Evolutionary conservation across 1,140 invertebrate genomes (phyloP).

Genomic region (Bombyx mori): ASM3026992v2 NC_085123.1:15614501-15615000

Average conservation of each 20-base stretch:
- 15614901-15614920: conserved; percentile 49
- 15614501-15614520: conserved; percentile 45
- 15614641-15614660: too few relatives aligned
- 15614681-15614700: too few relatives aligned
- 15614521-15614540: conserved; percentile 33
- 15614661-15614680: too few relatives aligned
- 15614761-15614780: conserved; percentile 11
- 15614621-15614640: too few relatives aligned
- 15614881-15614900: conserved; percentile 35
- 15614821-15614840: too few relatives aligned
- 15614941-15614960: conserved; percentile 62
- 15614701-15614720: conserved; percentile 30
- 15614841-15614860: too few relatives aligned
- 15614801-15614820: conserved; percentile 4
- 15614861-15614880: too few relatives aligned
- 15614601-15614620: too few relatives aligned
- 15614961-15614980: conserved; percentile 59
- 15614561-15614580: too few relatives aligned
- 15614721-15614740: conserved; percentile 18
- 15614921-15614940: conserved; percentile 59
- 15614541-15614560: conserved; percentile 4
- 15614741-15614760: conserved; percentile 8
- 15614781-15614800: conserved; percentile 25
- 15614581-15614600: too few relatives aligned
- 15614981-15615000: conserved; percentile 43